Evolutionary conservation across 2,113 vertebrate species (phyloP).

Genomic region (Cairina moschata): DNA sequence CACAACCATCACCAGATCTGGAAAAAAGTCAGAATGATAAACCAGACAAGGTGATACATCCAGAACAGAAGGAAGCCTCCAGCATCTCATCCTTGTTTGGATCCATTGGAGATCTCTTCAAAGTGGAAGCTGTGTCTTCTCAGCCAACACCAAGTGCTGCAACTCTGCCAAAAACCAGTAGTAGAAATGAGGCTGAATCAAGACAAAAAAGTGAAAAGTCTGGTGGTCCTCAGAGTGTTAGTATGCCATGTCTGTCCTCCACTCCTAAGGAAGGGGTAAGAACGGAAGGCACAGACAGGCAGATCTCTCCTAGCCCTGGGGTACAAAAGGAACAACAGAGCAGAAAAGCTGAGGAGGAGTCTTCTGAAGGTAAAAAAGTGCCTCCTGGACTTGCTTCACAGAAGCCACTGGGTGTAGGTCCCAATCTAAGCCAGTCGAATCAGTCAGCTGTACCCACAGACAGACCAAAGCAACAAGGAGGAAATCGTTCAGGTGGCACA

Average conservation of each 20-base stretch:
- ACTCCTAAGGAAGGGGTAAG: background rate
- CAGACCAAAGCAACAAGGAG: slow-evolving; percentile 25
- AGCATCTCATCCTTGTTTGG: slow-evolving; percentile 85
- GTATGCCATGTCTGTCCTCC: background rate
- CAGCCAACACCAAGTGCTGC: slow-evolving; percentile 52
- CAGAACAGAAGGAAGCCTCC: slow-evolving; percentile 76
- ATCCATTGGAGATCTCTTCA: slow-evolving; percentile 86
- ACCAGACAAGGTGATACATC: slow-evolving; percentile 61
- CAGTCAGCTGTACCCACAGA: background rate
- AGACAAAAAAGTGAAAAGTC: background rate
- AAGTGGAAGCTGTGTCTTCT: slow-evolving; percentile 71
- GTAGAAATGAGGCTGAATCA: background rate
- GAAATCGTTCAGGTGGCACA: background rate
- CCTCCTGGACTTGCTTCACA: background rate
- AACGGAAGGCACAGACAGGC: background rate
- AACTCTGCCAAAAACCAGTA: background rate
- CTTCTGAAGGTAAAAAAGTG: background rate
- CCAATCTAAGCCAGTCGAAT: background rate
- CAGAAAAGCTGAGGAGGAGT: background rate
- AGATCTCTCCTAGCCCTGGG: slow-evolving; percentile 2
- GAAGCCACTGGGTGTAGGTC: background rate
- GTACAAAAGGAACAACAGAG: background rate
- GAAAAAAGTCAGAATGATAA: slow-evolving; percentile 48
- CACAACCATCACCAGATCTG: slow-evolving; percentile 46
- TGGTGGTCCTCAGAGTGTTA: background rate